phyloP scores from a whole-genome alignment of 2,797 vertebrate genomes.

The Tachyglossus aculeatus region DNA sequence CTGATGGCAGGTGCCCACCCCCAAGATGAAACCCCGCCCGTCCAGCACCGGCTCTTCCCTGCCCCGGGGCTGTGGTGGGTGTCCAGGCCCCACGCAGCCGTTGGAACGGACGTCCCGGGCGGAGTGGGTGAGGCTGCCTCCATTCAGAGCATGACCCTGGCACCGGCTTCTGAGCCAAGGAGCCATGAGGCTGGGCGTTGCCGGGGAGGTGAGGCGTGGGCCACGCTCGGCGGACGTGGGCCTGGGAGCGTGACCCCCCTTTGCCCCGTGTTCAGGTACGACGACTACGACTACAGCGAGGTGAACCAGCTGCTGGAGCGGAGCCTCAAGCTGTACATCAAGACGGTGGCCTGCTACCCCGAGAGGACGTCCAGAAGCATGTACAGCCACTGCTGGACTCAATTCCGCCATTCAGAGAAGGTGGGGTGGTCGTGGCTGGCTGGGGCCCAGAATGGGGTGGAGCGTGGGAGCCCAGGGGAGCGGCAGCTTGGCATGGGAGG shows the following conservation, averaged over 20 bases:
- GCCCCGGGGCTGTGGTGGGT: background rate
- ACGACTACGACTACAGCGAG: slow-evolving; percentile 93
- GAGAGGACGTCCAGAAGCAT: slow-evolving; percentile 86
- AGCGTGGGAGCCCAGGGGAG: background rate
- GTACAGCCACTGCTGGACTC: slow-evolving; percentile 91
- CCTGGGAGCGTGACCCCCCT: background rate
- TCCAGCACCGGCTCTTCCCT: accelerated
- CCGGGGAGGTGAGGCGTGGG: too few species aligned
- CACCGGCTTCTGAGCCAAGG: too few species aligned
- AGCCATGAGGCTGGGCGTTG: too few species aligned
- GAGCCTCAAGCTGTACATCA: slow-evolving; percentile 91
- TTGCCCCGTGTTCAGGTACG: slow-evolving; percentile 77
- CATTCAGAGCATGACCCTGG: too few species aligned
- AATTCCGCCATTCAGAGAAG: slow-evolving; percentile 96
- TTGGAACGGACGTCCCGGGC: background rate
- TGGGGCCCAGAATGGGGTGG: background rate
- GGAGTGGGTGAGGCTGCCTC: too few species aligned
- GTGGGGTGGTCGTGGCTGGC: slow-evolving; percentile 59
- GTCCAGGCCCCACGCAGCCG: background rate
- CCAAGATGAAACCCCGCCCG: too few species aligned
- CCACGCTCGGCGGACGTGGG: too few species aligned
- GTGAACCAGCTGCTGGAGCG: slow-evolving; percentile 94
- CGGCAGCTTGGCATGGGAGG: too few species aligned
- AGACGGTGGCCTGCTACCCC: slow-evolving; percentile 93
- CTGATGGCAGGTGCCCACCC: accelerated